These are phyloP conservation scores for Mizuhopecten yessoensis DNA, from an alignment of 1,140 invertebrate genomes.

Conservation along the genomic window DNA sequence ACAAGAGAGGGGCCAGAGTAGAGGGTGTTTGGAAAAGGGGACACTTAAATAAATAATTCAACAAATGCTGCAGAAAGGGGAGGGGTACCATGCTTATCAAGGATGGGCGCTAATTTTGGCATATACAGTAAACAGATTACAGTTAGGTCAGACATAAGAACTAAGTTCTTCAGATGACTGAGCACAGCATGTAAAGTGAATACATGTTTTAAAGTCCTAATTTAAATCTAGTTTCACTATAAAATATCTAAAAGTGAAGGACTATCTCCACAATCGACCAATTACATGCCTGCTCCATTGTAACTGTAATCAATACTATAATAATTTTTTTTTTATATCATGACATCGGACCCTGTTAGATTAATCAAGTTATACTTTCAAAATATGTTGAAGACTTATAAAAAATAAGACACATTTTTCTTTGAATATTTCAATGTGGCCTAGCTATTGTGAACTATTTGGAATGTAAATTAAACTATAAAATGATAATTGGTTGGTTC, in stretches of 20 bases:
- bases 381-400: background rate
- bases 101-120: no score
- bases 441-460: no score
- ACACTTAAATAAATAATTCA: no score
- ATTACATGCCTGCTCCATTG: background rate
- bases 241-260: background rate
- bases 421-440: no score
- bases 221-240: background rate
- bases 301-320: background rate
- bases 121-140: no score
- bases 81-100: no score
- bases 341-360: background rate
- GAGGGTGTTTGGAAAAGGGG: no score
- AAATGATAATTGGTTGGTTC: no score
- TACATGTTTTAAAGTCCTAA: background rate
- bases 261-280: background rate
- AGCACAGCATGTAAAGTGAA: background rate
- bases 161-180: background rate
- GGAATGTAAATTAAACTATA: no score
- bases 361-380: conserved; percentile 8
- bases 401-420: no score
- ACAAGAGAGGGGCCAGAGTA: no score
- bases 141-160: background rate
- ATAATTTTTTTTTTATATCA: background rate
- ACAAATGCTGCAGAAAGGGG: no score